Percentiles rank a stretch among this genome's conserved stretches.
These are phyloP conservation scores for Squalus acanthias DNA, from an alignment of 2,797 vertebrate species.

Conservation along the genomic window DNA sequence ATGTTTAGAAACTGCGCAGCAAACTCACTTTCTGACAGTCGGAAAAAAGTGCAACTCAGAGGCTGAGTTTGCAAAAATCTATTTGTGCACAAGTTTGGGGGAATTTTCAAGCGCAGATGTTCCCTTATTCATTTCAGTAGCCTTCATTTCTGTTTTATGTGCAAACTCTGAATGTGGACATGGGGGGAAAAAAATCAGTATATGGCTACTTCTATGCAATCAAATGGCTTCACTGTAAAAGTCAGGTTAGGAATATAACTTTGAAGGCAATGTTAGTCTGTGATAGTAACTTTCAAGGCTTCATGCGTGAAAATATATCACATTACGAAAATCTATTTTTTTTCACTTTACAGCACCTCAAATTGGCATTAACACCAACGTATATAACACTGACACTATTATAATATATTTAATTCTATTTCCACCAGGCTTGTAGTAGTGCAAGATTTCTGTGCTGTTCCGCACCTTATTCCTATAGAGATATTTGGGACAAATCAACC, in stretches of 20 bases:
- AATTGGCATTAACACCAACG: background rate
- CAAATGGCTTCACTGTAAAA: background rate
- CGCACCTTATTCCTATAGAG: background rate
- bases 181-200: background rate
- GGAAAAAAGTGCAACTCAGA: background rate
- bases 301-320: background rate
- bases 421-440: background rate
- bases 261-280: background rate
- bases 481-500: background rate
- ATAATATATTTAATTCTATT: background rate
- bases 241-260: background rate
- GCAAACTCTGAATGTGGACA: background rate
- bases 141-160: background rate
- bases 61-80: background rate
- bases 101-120: background rate
- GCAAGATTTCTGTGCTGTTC: background rate
- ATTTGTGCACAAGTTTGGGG: background rate
- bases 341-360: background rate
- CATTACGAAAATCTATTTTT: background rate
- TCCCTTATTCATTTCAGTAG: background rate
- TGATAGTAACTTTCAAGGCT: background rate
- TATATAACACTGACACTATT: background rate
- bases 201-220: background rate
- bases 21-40: background rate
- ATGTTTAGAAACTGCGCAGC: constrained; percentile 39